A percentile compares a stretch with the other conserved stretches of the same genome.
Conservation (phyloP, 1,140 invertebrate species). For the Zaprionus taronus region DNA sequence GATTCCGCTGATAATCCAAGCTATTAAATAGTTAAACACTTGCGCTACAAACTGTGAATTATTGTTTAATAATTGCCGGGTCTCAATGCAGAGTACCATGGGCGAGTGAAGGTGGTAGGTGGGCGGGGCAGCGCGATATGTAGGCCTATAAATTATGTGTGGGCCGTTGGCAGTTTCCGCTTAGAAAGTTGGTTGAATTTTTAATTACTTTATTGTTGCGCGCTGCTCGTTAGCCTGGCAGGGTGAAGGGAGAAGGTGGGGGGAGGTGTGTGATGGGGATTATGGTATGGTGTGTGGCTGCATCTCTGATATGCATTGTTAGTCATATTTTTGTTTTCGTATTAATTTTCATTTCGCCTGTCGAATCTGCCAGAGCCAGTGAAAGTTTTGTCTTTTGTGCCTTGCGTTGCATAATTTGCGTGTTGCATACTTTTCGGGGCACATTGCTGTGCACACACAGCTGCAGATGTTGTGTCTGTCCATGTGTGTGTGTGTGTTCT, state of each 20-base stretch:
- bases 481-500: conserved; percentile 26
- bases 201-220: conserved; percentile 70
- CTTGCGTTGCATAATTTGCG: conserved; percentile 76
- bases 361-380: conserved; percentile 67
- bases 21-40: conserved; percentile 30
- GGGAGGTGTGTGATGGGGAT: not conserved
- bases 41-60: conserved; percentile 16
- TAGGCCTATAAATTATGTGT: conserved; percentile 34
- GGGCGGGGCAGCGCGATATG: not conserved
- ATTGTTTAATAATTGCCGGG: conserved; percentile 38
- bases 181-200: conserved; percentile 59
- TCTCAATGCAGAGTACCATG: not conserved
- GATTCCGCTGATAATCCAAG: conserved; percentile 17
- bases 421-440: conserved; percentile 58
- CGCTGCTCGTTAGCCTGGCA: conserved; percentile 21
- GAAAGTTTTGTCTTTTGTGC: conserved; percentile 78
- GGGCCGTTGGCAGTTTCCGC: conserved; percentile 36
- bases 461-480: conserved; percentile 25
- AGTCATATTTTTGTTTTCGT: conserved; percentile 59
- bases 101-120: not conserved
- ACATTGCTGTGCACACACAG: conserved; percentile 12
- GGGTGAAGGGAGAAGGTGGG: conserved; percentile 2
- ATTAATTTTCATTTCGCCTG: conserved; percentile 77
- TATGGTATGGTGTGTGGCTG: conserved; percentile 4
- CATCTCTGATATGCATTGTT: conserved; percentile 38